Base-by-base conservation (phyloP, 2,113 vertebrate species). In the Engraulis encrasicolus region DNA sequence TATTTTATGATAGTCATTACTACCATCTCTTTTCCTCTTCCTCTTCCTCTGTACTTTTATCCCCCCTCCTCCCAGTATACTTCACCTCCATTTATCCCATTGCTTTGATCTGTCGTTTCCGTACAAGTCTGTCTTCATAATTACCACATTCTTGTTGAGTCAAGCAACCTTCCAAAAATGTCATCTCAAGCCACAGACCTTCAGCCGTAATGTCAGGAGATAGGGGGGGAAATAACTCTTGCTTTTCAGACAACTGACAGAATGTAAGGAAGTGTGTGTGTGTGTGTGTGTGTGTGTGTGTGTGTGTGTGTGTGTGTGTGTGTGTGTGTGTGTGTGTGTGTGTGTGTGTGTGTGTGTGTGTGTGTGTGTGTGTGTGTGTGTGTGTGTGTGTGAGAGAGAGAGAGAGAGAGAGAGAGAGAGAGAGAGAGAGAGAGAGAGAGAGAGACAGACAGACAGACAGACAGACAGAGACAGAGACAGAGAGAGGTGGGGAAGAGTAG, bases 41-140 rank as follows among this genome's bases (percentile, higher is more conserved):
- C 38, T 20, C 38, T 7, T 20, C 2, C 71, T 31, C 71, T 79
- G 27, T 48, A 0, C 49, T 0, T 31, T 0, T 31, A 20, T 37
- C 48, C 52, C 49, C 31, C 83, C 84, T 81, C 90, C 82, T 90
- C 50, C 23, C 79, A 27, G 89, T 88, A 90, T 82, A n/a, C 88
- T 52, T 45, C 31, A 50, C 61, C 50, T 52, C 50, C 36, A 78
- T 40, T 78, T 49, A 58, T 6, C 36, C 50, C 45, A n/a, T 78
- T 40, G 40, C 31, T 19, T 66, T 50, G 40, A 19, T 18, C 27
- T 74, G 23, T 37, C 48, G 61, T 34, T 27, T 71, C 23, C 15
- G 23, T 34, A 71, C 11, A 27, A 18, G 36, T 54, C n/a, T 78
- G 36, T 78, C 80, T 78, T 78, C 58, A n/a, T 61, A 50, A 84